Conservation (phyloP, 2,113 vertebrate species). For the Ibidorhyncha struthersii region DNA sequence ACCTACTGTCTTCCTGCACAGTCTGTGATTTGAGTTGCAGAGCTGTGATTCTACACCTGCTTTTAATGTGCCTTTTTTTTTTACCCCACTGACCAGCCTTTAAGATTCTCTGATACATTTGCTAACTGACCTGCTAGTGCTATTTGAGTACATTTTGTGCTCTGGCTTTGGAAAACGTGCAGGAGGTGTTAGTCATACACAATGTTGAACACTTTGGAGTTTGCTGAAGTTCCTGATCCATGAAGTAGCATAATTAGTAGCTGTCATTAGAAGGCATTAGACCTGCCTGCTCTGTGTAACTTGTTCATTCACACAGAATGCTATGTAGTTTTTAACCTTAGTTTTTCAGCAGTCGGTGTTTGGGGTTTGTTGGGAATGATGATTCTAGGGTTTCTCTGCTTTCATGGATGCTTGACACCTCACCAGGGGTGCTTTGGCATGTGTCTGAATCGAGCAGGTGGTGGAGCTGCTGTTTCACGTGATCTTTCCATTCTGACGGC, state of each 20-base stretch:
- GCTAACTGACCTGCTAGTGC: neutral
- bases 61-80: neutral
- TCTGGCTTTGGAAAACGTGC: neutral
- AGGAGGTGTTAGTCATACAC: neutral
- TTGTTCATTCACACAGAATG: neutral
- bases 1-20: neutral
- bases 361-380: neutral
- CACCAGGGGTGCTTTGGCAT: rapidly evolving
- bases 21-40: neutral
- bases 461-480: neutral
- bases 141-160: neutral
- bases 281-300: neutral
- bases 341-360: neutral
- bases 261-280: neutral
- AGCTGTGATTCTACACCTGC: neutral
- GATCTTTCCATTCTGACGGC: neutral
- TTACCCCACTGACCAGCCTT: rapidly evolving
- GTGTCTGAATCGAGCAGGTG: neutral
- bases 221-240: neutral
- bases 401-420: neutral
- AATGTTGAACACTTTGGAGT: neutral
- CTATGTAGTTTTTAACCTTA: rapidly evolving
- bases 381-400: neutral
- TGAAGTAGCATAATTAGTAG: neutral
- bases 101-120: neutral